These are phyloP conservation scores for Pagrus major DNA, from an alignment of 2,113 vertebrate species.

Conservation along the genomic window DNA sequence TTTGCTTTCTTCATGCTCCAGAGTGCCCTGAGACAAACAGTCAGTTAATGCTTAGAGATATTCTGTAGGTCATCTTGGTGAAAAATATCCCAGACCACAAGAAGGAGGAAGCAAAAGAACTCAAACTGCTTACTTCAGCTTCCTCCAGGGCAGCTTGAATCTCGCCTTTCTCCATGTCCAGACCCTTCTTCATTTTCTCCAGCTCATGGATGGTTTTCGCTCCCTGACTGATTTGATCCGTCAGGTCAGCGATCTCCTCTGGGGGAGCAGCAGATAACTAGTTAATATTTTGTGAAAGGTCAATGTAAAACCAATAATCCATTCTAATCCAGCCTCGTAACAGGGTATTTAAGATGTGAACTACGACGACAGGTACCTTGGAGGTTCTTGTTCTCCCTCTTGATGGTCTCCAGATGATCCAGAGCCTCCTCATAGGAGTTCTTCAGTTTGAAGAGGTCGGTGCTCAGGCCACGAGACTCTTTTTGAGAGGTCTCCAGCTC, in stretches of 20 bases:
- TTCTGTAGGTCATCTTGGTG: neutral
- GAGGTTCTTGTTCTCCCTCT: slow-evolving; percentile 95
- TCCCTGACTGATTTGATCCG: slow-evolving; percentile 91
- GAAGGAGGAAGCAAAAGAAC: neutral
- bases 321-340: neutral
- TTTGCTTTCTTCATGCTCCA: slow-evolving; percentile 96
- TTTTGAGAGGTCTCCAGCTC: slow-evolving; percentile 93
- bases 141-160: slow-evolving; percentile 95
- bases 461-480: slow-evolving; percentile 91
- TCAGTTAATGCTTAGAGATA: neutral
- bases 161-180: slow-evolving; percentile 92
- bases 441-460: slow-evolving; percentile 94
- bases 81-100: neutral
- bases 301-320: neutral
- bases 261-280: slow-evolving; percentile 12
- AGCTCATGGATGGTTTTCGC: slow-evolving; percentile 93
- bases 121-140: slow-evolving; percentile 87
- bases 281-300: neutral
- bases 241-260: slow-evolving; percentile 95
- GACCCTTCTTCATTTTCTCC: slow-evolving; percentile 93
- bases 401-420: slow-evolving; percentile 91
- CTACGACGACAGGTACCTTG: slow-evolving; percentile 85
- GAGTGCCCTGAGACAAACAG: slow-evolving; percentile 84
- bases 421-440: slow-evolving; percentile 93
- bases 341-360: neutral